A percentile compares a stretch with the other conserved stretches of the same genome.
phyloP scores from a whole-genome alignment of 2,888 invertebrate species.

The Nemotelus pantherinus region DNA sequence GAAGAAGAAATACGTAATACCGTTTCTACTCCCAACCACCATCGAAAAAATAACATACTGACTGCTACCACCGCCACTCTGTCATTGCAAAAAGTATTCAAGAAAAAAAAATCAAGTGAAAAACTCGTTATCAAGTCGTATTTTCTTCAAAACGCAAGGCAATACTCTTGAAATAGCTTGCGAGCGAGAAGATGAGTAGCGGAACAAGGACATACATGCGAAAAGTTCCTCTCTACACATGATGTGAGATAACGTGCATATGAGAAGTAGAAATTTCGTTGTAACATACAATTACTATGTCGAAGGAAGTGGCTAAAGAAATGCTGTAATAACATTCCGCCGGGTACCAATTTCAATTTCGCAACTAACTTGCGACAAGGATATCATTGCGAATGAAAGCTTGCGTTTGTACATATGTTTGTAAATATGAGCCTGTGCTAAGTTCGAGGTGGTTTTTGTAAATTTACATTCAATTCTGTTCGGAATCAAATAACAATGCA shows the following conservation, averaged over 20 bases:
- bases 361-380: conserved; percentile 5
- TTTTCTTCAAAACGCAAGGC: conserved; percentile 8
- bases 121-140: conserved; percentile 35
- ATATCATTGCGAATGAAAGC: no score
- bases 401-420: neutral
- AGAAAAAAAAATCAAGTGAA: conserved; percentile 27
- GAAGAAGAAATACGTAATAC: neutral
- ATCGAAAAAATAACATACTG: no score
- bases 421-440: no score
- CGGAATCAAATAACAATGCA: no score
- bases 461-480: no score
- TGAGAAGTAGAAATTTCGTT: conserved; percentile 8
- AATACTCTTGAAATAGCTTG: neutral
- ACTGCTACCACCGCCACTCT: no score
- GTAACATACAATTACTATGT: neutral
- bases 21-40: no score
- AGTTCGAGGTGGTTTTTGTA: no score
- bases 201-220: neutral
- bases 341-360: conserved; percentile 38
- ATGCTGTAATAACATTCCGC: conserved; percentile 36
- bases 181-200: conserved; percentile 11
- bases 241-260: conserved; percentile 5
- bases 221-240: no score
- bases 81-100: neutral
- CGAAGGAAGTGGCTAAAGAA: neutral